phyloP scores from a whole-genome alignment of 2,797 vertebrate genomes.

The Arctocebus calabarensis region DNA sequence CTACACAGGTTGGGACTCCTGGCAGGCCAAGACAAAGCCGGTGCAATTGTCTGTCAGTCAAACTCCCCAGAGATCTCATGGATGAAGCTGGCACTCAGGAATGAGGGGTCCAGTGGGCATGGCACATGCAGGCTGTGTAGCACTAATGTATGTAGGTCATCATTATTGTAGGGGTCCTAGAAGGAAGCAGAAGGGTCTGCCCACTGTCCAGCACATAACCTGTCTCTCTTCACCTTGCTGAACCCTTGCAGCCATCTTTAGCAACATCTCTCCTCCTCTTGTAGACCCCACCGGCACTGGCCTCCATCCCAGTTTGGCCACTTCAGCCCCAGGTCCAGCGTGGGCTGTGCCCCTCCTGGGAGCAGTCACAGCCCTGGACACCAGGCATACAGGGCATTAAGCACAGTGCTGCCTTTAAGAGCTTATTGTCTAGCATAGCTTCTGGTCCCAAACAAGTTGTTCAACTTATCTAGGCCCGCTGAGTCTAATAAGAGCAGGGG shows the following conservation, averaged over 20 bases:
- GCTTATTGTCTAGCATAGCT: background rate
- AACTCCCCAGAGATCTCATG: conserved; percentile 95
- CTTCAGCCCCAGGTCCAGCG: too few species aligned
- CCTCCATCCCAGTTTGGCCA: background rate
- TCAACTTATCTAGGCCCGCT: background rate
- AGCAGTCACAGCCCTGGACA: background rate
- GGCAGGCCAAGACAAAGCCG: conserved; percentile 91
- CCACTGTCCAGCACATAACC: too few species aligned
- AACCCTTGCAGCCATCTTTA: background rate
- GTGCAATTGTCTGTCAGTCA: conserved; percentile 93
- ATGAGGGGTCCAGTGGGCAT: conserved; percentile 92
- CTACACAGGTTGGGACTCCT: background rate
- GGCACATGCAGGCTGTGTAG: conserved; percentile 93
- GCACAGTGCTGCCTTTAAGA: background rate
- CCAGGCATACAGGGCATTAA: background rate
- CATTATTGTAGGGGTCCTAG: conserved; percentile 92
- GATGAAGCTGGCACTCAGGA: conserved; percentile 95
- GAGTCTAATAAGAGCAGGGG: too few species aligned
- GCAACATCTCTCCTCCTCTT: too few species aligned
- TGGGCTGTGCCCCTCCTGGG: background rate
- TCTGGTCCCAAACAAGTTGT: background rate
- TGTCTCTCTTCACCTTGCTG: background rate
- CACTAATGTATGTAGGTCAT: conserved; percentile 91
- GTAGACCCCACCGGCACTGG: background rate
- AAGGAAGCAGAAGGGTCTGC: background rate